Evolutionary conservation across 2,888 invertebrate genomes (phyloP).

Genomic region (Agrenia bidenticulata): DNA sequence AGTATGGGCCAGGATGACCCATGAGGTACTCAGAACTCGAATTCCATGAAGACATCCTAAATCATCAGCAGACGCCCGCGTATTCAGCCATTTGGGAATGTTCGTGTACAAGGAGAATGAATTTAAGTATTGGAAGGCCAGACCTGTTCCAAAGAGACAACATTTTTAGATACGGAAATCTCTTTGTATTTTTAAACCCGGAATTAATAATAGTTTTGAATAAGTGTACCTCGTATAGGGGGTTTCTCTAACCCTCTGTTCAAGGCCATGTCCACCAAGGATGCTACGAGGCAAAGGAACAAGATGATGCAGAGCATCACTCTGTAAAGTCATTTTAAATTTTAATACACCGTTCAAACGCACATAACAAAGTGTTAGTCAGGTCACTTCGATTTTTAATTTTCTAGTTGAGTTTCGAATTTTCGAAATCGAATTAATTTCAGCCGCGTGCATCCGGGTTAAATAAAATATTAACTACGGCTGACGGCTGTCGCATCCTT

Average conservation of each 20-base stretch:
- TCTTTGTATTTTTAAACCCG: too few relatives aligned
- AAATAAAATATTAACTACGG: not conserved
- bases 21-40: conserved; percentile 65
- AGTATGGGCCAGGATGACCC: conserved; percentile 68
- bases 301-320: conserved; percentile 18
- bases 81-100: conserved; percentile 62
- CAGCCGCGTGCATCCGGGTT: too few relatives aligned
- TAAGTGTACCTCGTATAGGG: conserved; percentile 28
- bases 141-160: too few relatives aligned
- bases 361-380: not conserved
- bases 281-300: conserved; percentile 18
- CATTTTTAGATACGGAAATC: too few relatives aligned
- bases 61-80: conserved; percentile 59
- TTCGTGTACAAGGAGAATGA: conserved; percentile 70
- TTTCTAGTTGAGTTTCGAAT: too few relatives aligned
- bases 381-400: too few relatives aligned
- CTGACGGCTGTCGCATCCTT: too few relatives aligned
- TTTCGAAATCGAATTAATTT: not conserved
- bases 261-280: conserved; percentile 20
- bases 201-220: too few relatives aligned
- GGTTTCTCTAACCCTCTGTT: conserved; percentile 31
- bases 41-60: conserved; percentile 72
- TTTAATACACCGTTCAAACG: not conserved
- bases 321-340: conserved; percentile 9
- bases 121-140: conserved; percentile 51